Conservation (phyloP, 2,797 vertebrate genomes). For the Argya squamiceps region DNA sequence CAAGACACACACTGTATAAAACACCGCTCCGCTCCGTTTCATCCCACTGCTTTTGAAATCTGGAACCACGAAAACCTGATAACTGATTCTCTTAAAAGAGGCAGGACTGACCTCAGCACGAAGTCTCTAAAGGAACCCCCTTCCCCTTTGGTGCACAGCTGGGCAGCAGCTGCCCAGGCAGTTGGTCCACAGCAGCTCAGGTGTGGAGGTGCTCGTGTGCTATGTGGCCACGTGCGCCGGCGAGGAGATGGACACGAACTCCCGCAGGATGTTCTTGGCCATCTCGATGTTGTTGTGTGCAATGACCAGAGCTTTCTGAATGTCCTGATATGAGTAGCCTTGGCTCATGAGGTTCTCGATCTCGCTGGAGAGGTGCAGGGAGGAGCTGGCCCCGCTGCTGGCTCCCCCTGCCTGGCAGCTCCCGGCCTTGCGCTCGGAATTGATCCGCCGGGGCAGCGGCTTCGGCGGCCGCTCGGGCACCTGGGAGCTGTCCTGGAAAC, state of each 20-base stretch:
- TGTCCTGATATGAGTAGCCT: slow-evolving; percentile 98
- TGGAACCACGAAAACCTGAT: slow-evolving; percentile 70
- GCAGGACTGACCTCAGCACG: slow-evolving; percentile 59
- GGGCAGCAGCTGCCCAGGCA: slow-evolving; percentile 45
- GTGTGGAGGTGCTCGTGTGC: slow-evolving; percentile 60
- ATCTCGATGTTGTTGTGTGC: slow-evolving; percentile 99
- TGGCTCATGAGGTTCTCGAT: slow-evolving; percentile 95
- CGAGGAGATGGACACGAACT: slow-evolving; percentile 94
- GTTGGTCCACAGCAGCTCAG: slow-evolving; percentile 58
- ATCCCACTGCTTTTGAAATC: slow-evolving; percentile 73
- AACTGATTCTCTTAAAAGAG: slow-evolving; percentile 62
- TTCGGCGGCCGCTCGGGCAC: slow-evolving; percentile 95
- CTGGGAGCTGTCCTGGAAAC: slow-evolving; percentile 82
- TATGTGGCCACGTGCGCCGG: slow-evolving; percentile 93
- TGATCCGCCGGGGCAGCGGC: slow-evolving; percentile 92
- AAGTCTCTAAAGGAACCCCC: slow-evolving; percentile 68
- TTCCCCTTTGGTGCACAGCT: slow-evolving; percentile 57
- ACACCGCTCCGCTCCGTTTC: slow-evolving; percentile 48
- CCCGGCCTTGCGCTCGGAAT: slow-evolving; percentile 87
- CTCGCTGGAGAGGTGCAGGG: slow-evolving; percentile 89
- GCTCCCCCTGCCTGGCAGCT: slow-evolving; percentile 71
- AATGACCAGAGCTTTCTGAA: slow-evolving; percentile 97
- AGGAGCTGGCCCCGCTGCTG: slow-evolving; percentile 6
- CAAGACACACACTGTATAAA: slow-evolving; percentile 60
- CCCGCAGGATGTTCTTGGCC: slow-evolving; percentile 97